Evolutionary conservation across 1,140 invertebrate genomes (phyloP).

Genomic region (Halyomorpha halys): DNA sequence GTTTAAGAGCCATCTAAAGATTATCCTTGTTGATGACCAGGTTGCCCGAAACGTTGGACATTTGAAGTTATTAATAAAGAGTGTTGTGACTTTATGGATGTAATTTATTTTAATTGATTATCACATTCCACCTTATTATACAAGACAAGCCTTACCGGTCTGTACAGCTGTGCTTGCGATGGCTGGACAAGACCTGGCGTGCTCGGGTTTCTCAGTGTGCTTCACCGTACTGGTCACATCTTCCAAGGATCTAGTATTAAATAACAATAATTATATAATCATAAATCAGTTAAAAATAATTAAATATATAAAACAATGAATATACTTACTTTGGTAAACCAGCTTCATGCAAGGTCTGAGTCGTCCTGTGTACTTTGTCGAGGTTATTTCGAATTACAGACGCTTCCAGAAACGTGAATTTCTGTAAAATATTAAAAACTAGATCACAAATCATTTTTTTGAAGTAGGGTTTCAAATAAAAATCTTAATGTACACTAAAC

Average conservation of each 20-base stretch:
- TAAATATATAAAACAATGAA: background rate
- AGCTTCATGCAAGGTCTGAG: slow-evolving; percentile 25
- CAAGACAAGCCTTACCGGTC: slow-evolving; percentile 26
- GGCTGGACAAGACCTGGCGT: slow-evolving; percentile 28
- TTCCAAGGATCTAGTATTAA: slow-evolving; percentile 25
- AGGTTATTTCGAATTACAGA: slow-evolving; percentile 15
- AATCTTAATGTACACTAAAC: too few species aligned
- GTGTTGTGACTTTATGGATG: too few species aligned
- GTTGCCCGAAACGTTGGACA: too few species aligned
- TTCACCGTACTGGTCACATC: slow-evolving; percentile 20
- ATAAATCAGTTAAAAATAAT: background rate
- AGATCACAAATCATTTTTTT: too few species aligned
- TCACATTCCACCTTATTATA: too few species aligned
- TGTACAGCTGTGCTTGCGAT: slow-evolving; percentile 28
- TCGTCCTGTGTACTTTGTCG: slow-evolving; percentile 26
- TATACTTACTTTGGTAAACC: slow-evolving; percentile 26
- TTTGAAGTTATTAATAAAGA: too few species aligned
- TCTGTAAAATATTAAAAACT: slow-evolving; percentile 20
- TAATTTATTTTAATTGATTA: too few species aligned
- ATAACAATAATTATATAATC: background rate
- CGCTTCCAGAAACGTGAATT: slow-evolving; percentile 24
- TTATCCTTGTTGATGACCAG: too few species aligned
- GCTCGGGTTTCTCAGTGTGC: slow-evolving; percentile 22
- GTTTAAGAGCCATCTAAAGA: too few species aligned
- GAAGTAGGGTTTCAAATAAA: too few species aligned